A percentile compares a stretch with the other conserved stretches of the same genome.
Conservation (phyloP, 1,140 invertebrate species). For the Copidosoma floridanum region DNA sequence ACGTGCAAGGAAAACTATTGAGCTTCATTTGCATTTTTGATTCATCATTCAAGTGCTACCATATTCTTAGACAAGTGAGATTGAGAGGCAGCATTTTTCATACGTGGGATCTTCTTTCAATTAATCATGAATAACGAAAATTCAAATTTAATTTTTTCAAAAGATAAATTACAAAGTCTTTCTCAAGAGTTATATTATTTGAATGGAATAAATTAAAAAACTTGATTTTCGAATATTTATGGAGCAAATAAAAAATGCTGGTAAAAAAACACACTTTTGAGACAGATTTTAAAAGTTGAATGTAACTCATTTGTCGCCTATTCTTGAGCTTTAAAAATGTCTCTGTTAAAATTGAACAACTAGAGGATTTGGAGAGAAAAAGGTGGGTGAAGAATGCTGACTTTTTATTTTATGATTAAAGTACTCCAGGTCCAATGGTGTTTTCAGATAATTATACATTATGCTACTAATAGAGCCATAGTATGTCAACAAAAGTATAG, state of each 20-base stretch:
- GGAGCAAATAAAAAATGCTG: neutral
- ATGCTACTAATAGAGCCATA: constrained; percentile 11
- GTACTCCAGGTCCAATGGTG: constrained; percentile 24
- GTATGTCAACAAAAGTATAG: constrained; percentile 19
- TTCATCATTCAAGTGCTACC: constrained; percentile 1
- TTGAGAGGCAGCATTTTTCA: constrained; percentile 18
- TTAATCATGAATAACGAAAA: constrained; percentile 15
- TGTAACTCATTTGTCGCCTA: constrained; percentile 16
- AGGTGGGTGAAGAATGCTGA: constrained; percentile 53
- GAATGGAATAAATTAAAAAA: neutral
- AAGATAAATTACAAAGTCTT: constrained; percentile 13
- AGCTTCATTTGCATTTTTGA: constrained; percentile 3
- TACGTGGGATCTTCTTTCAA: constrained; percentile 2
- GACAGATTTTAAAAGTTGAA: constrained; percentile 12
- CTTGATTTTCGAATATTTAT: neutral
- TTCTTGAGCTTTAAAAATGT: constrained; percentile 25
- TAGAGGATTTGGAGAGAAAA: constrained; percentile 42
- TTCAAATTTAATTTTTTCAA: constrained; percentile 8
- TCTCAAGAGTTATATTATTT: constrained; percentile 17
- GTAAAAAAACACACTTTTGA: neutral
- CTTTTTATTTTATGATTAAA: constrained; percentile 38
- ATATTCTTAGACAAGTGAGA: constrained; percentile 1
- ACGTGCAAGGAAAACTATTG: neutral
- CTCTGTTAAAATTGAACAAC: constrained; percentile 21
- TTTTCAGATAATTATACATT: constrained; percentile 31